Conservation (phyloP, 1,140 invertebrate species). For the Saccostrea echinata region DNA sequence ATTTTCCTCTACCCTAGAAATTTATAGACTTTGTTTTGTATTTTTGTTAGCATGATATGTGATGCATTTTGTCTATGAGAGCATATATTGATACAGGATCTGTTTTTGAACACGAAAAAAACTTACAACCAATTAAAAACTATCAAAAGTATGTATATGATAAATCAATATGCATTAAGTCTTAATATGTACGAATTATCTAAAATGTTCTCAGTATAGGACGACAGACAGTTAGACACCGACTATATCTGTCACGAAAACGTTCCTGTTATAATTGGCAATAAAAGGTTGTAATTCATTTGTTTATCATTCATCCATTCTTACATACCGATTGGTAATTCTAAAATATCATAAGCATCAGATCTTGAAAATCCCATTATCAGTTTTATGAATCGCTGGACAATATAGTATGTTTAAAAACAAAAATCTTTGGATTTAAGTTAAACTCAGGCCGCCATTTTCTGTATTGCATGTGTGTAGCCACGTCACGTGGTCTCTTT, state of each 20-base stretch:
- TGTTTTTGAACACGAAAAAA: too few relatives aligned
- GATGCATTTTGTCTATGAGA: too few relatives aligned
- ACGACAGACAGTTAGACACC: neutral
- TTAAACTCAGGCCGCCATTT: slow-evolving; percentile 21
- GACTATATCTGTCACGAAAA: neutral
- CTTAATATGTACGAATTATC: too few relatives aligned
- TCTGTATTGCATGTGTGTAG: slow-evolving; percentile 31
- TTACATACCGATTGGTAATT: slow-evolving; percentile 62
- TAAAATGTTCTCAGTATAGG: too few relatives aligned
- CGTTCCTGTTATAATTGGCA: neutral
- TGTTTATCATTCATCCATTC: neutral
- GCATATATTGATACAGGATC: too few relatives aligned
- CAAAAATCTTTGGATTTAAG: slow-evolving; percentile 1
- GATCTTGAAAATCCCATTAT: slow-evolving; percentile 61
- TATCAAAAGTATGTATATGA: too few relatives aligned
- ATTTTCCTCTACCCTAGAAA: too few relatives aligned
- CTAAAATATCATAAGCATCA: slow-evolving; percentile 64
- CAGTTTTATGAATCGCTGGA: neutral
- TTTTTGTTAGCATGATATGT: too few relatives aligned
- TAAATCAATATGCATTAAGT: too few relatives aligned
- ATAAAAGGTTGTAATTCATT: neutral
- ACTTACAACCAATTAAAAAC: too few relatives aligned
- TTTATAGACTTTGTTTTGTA: too few relatives aligned
- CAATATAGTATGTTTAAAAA: neutral
- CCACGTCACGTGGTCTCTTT: slow-evolving; percentile 10